Evolutionary conservation across 1,140 invertebrate species (phyloP), one percentile per base, ranked within the genome.

Genomic region (Sycobia sp.): DNA sequence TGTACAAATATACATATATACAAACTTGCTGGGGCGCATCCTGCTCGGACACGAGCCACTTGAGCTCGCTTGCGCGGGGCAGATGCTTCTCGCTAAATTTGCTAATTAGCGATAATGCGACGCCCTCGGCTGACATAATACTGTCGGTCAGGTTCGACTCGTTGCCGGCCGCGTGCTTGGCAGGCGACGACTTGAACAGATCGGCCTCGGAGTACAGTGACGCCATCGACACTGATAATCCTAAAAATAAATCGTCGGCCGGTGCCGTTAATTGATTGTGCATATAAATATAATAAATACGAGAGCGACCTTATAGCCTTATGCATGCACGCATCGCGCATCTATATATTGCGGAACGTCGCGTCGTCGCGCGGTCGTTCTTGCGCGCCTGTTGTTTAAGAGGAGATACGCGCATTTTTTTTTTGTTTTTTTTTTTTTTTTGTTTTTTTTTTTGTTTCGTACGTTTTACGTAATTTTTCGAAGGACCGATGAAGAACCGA

Each of bases 31-130:
- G 91, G 11, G 91, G 90, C 3, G 86, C 89, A 73, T 94, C 91
- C 68, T 87, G 77, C 74, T 94, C 91, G 0, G 90, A 89, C 0
- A 94, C 90, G 4, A 94, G 77, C 92, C 91, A 94, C 58, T 90
- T 85, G n/a, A 94, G 76, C 54, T 93, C 91, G 4, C 89, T 90
- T 14, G 91, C 89, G 65, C 88, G 86, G 0, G 91, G 91, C 44
- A 94, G 76, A 62, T 91, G 89, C 66, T 90, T 89, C 62, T 91
- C 89, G 62, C 86, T 90, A 75, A 93, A 93, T 69, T 86, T 87
- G 58, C 87, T 89, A 38, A 94, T 86, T 2, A 94, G 74, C 29
- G 88, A 90, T 11, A 94, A 77, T 8, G 91, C 92, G 10, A 94
- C 90, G 22, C 87, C 86, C 79, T 94, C 91, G 2, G 92, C 92